These are phyloP conservation scores for Onychostruthus taczanowskii DNA, from an alignment of 2,113 vertebrate genomes.

Conservation along the genomic window DNA sequence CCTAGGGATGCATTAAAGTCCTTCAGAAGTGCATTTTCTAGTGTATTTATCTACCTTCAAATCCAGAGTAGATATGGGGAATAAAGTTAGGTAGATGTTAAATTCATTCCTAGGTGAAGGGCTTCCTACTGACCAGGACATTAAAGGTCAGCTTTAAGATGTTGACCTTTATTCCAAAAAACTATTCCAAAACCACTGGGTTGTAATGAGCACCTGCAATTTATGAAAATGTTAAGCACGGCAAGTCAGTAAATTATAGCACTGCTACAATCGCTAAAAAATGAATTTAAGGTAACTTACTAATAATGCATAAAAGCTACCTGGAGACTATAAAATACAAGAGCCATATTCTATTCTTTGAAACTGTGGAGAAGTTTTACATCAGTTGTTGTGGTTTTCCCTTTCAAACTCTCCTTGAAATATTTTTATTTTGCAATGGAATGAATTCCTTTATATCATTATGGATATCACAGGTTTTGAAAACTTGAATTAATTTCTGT, in stretches of 20 bases:
- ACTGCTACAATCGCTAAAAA: not conserved
- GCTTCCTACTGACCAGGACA: not conserved
- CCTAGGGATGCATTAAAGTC: not conserved
- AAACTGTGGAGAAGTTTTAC: not conserved
- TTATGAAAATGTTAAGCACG: not conserved
- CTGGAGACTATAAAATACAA: not conserved
- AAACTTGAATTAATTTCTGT: constrained; percentile 51
- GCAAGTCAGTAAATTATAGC: not conserved
- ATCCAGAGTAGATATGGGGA: not conserved
- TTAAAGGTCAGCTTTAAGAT: not conserved
- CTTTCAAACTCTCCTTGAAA: not conserved
- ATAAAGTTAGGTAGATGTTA: not conserved
- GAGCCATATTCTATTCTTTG: not conserved
- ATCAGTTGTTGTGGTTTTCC: not conserved
- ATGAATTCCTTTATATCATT: not conserved
- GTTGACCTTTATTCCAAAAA: not conserved
- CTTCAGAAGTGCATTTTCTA: not conserved
- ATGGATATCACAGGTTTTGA: constrained; percentile 2
- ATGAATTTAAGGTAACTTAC: not conserved
- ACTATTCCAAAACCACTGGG: not conserved
- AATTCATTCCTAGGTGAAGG: not conserved
- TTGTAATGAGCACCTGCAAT: not conserved
- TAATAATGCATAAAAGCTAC: not conserved
- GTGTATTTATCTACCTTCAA: not conserved
- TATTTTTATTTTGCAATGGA: not conserved